A percentile compares a stretch with the other conserved stretches of the same genome.
Evolutionary conservation across 2,113 vertebrate genomes (phyloP).

Genomic region (Daubentonia madagascariensis): DNA sequence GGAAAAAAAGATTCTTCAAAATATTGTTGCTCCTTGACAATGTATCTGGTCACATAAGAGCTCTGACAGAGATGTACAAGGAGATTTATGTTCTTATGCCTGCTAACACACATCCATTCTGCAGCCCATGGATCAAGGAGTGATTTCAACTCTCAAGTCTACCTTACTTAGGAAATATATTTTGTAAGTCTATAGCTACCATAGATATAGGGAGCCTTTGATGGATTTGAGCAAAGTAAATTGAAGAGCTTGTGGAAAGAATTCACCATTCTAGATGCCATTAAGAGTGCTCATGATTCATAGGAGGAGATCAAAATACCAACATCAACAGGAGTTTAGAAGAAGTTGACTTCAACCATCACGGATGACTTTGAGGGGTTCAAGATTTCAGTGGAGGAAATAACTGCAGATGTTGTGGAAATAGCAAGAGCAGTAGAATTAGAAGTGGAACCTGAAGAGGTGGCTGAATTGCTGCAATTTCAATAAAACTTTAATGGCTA

Average conservation of each 20-base stretch:
- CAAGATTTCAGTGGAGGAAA: neutral
- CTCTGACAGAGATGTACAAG: neutral
- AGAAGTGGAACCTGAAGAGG: neutral
- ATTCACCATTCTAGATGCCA: neutral
- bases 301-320: neutral
- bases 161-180: neutral
- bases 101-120: neutral
- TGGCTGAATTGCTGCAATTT: neutral
- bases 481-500: neutral
- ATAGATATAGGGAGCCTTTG: neutral
- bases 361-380: neutral
- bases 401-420: neutral
- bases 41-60: neutral
- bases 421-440: neutral
- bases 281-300: neutral
- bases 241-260: neutral
- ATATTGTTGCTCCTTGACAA: neutral
- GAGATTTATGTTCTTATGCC: neutral
- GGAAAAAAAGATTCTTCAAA: neutral
- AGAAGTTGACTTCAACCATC: neutral
- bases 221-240: neutral
- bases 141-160: neutral
- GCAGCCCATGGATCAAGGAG: neutral
- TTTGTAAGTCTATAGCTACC: neutral
- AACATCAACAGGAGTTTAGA: neutral